These are phyloP conservation scores for Coilia nasus DNA, from an alignment of 2,797 vertebrate genomes.

Conservation along the genomic window DNA sequence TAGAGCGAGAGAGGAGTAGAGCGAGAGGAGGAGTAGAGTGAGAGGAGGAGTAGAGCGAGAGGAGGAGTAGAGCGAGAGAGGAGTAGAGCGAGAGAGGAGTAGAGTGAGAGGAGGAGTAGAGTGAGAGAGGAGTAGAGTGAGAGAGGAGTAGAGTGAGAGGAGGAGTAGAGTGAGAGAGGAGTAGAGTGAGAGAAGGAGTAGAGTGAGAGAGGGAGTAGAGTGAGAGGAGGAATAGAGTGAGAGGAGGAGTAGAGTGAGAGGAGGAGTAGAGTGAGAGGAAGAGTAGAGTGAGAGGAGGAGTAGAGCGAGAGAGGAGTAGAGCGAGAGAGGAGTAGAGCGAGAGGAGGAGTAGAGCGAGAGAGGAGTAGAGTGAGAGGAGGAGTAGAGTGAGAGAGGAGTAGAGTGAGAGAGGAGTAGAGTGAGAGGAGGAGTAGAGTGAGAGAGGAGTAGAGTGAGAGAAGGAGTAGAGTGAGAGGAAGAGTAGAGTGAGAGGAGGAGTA, in stretches of 20 bases:
- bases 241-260: no score
- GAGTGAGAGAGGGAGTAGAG: constrained; percentile 39
- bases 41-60: constrained; percentile 65
- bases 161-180: constrained; percentile 59
- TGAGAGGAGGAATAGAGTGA: constrained; percentile 63
- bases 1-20: constrained; percentile 66
- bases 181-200: constrained; percentile 64
- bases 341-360: no score
- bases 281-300: no score
- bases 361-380: no score
- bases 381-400: no score
- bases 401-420: no score
- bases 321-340: no score
- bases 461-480: no score
- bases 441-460: constrained; percentile 12
- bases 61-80: constrained; percentile 58
- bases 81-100: constrained; percentile 66
- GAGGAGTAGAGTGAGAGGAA: no score
- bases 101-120: constrained; percentile 59
- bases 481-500: constrained; percentile 65
- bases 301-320: no score
- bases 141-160: constrained; percentile 64
- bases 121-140: constrained; percentile 63
- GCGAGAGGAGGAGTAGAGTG: constrained; percentile 50
- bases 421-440: no score